A percentile compares a stretch with the other conserved stretches of the same genome.
These are phyloP conservation scores for Brassicogethes aeneus DNA, from an alignment of 2,888 invertebrate genomes.

Conservation along the genomic window DNA sequence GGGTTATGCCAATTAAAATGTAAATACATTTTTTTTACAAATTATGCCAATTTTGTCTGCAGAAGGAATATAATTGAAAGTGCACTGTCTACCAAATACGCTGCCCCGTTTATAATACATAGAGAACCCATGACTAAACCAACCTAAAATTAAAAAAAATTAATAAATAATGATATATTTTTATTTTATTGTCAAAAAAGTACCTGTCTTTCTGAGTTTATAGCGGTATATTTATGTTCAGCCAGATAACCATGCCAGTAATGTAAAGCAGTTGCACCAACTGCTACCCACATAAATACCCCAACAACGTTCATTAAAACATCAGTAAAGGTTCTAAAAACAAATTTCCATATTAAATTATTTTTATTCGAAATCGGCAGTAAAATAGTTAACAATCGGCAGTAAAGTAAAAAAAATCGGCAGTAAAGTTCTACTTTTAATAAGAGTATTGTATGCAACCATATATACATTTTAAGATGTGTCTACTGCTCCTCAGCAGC, in stretches of 20 bases:
- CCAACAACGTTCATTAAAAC: slow-evolving; percentile 84
- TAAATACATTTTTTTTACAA: too few species aligned
- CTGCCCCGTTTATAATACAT: slow-evolving; percentile 70
- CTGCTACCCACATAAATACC: slow-evolving; percentile 74
- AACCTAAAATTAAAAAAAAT: slow-evolving; percentile 38
- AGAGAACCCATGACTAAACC: slow-evolving; percentile 74
- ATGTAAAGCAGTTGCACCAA: slow-evolving; percentile 78
- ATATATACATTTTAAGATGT: too few species aligned
- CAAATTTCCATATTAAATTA: too few species aligned
- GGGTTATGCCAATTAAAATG: too few species aligned
- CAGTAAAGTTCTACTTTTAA: too few species aligned
- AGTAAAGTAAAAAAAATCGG: not conserved
- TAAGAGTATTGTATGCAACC: too few species aligned
- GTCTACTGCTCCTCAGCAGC: too few species aligned
- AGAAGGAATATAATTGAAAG: slow-evolving; percentile 52
- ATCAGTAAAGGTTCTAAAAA: slow-evolving; percentile 62
- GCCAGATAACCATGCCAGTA: slow-evolving; percentile 84
- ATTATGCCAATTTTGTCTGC: too few species aligned
- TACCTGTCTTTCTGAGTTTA: slow-evolving; percentile 64
- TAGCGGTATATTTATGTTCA: slow-evolving; percentile 66
- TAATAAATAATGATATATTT: not conserved
- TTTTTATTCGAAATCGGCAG: too few species aligned
- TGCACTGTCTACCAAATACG: slow-evolving; percentile 72
- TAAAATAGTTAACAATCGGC: too few species aligned
- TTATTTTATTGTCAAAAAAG: not conserved